These are phyloP conservation scores for Typhlomys cinereus DNA, from an alignment of 2,113 vertebrate species.

Conservation along the genomic window DNA sequence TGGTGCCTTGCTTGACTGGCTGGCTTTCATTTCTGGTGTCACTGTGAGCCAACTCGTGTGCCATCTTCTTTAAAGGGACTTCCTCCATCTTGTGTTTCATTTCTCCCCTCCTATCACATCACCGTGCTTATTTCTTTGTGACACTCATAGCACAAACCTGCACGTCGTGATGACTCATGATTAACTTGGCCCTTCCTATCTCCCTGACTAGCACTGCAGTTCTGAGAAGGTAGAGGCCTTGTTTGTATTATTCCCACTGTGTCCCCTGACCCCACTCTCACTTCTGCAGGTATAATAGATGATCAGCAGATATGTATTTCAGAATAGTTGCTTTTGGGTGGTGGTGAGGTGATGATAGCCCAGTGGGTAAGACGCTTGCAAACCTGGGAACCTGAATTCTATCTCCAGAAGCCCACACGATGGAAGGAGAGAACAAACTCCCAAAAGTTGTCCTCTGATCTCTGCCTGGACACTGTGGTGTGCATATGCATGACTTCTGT, in stretches of 20 bases:
- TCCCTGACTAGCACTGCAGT: background rate
- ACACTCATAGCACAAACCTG: background rate
- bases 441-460: no score
- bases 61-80: conserved; percentile 50
- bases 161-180: background rate
- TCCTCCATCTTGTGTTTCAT: conserved; percentile 47
- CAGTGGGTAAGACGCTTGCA: no score
- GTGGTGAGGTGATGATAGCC: no score
- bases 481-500: no score
- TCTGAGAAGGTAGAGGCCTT: background rate
- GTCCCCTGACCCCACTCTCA: background rate
- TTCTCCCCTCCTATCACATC: background rate
- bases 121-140: conserved; percentile 9
- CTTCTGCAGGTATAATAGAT: background rate
- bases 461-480: no score
- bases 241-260: background rate
- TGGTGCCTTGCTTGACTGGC: background rate
- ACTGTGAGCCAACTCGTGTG: background rate
- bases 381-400: no score
- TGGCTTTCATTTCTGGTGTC: conserved; percentile 12
- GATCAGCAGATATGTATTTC: background rate
- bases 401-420: no score
- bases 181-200: background rate
- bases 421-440: no score
- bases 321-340: no score